Percentiles rank a stretch among this genome's conserved stretches.
phyloP scores from a whole-genome alignment of 2,113 vertebrate species.

The Catagonus wagneri region DNA sequence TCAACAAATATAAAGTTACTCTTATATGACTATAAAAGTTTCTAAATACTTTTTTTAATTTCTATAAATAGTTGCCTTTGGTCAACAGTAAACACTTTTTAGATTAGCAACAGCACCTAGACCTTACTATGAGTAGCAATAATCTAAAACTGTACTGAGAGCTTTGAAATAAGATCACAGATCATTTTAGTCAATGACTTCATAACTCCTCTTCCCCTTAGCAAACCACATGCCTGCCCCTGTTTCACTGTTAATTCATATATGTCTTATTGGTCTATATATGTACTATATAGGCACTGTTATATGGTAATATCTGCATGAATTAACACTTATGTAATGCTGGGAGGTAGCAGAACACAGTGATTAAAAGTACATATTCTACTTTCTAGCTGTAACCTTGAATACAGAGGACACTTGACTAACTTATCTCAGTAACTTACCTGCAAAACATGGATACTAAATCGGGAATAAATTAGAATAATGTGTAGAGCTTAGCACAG shows the following conservation, averaged over 20 bases:
- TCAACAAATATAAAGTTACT: slow-evolving; percentile 57
- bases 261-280: not conserved
- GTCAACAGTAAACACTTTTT: slow-evolving; percentile 30
- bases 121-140: not conserved
- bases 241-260: not conserved
- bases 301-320: not conserved
- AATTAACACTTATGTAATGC: slow-evolving; percentile 7
- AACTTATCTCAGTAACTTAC: slow-evolving; percentile 17
- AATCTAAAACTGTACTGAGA: slow-evolving; percentile 57
- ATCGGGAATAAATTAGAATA: slow-evolving; percentile 20
- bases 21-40: slow-evolving; percentile 45
- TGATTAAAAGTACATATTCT: not conserved
- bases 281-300: not conserved
- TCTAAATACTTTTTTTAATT: slow-evolving; percentile 43
- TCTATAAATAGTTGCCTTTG: slow-evolving; percentile 36
- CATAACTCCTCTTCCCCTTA: not conserved
- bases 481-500: not conserved
- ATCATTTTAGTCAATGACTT: slow-evolving; percentile 34
- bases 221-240: not conserved
- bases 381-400: not conserved
- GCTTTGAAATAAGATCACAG: slow-evolving; percentile 29
- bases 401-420: not conserved
- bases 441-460: slow-evolving; percentile 40
- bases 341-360: slow-evolving; percentile 1
- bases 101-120: not conserved